phyloP scores from a whole-genome alignment of 2,113 vertebrate genomes.

The Antidorcas marsupialis region DNA sequence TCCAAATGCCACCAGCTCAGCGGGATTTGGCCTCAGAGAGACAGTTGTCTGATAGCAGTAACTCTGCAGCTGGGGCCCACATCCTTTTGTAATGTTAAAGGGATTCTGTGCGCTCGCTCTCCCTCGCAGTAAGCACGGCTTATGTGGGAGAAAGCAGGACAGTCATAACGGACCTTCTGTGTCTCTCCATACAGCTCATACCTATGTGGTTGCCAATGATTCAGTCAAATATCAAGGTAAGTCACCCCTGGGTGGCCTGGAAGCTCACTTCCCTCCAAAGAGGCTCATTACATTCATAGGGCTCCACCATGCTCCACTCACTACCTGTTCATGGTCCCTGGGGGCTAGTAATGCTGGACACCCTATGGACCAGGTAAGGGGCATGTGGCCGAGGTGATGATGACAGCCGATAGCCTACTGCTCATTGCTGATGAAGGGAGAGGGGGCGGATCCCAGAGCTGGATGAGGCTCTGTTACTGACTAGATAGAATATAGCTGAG shows the following conservation, averaged over 20 bases:
- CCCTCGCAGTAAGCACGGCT: not conserved
- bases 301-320: not conserved
- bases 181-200: slow-evolving; percentile 88
- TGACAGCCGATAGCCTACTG: too few relatives aligned
- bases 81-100: not conserved
- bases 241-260: not conserved
- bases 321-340: not conserved
- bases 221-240: slow-evolving; percentile 97
- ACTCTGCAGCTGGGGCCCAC: not conserved
- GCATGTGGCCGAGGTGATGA: too few relatives aligned
- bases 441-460: not conserved
- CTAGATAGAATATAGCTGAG: not conserved
- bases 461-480: not conserved
- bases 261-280: not conserved
- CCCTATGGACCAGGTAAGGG: not conserved
- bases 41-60: not conserved
- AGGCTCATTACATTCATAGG: fast-evolving
- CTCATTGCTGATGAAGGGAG: not conserved
- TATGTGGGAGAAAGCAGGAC: not conserved
- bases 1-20: slow-evolving; percentile 39
- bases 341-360: not conserved
- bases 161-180: slow-evolving; percentile 47
- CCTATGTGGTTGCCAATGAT: slow-evolving; percentile 99
- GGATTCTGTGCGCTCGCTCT: not conserved
- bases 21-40: not conserved